Percentiles rank a stretch among this genome's conserved stretches.
These are phyloP conservation scores for Coregonus ussuriensis DNA, from an alignment of 2,797 vertebrate genomes.

Conservation along the genomic window DNA sequence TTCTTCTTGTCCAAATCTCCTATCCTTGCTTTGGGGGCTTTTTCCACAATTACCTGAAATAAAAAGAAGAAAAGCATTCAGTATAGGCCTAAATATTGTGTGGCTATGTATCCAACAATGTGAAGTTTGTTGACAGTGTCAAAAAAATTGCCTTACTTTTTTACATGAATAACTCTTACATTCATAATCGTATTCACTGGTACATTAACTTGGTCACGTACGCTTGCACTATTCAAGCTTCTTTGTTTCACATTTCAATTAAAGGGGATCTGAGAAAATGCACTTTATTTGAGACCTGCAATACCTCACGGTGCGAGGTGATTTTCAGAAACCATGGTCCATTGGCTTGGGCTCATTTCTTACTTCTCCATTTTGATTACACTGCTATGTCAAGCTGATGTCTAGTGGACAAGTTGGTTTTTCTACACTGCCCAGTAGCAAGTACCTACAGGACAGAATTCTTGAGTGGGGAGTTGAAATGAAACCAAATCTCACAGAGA, in stretches of 20 bases:
- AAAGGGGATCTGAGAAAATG: conserved; percentile 51
- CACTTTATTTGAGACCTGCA: background rate
- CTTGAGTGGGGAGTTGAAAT: background rate
- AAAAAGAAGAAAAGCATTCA: background rate
- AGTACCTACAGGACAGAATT: background rate
- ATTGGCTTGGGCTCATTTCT: background rate
- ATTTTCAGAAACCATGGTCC: background rate
- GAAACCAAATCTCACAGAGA: background rate
- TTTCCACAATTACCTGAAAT: conserved; percentile 90
- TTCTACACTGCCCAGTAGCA: too few species aligned
- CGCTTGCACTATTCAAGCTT: conserved; percentile 8
- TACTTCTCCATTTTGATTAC: background rate
- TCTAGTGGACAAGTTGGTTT: background rate
- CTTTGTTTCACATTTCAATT: background rate
- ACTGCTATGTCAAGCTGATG: background rate
- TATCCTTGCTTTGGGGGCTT: conserved; percentile 94
- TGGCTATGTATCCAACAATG: background rate
- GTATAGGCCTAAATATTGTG: background rate
- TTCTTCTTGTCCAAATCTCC: conserved; percentile 96
- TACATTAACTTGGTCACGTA: background rate
- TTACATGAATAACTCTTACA: too few species aligned
- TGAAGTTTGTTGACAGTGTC: background rate
- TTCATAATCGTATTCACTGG: background rate
- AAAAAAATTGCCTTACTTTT: too few species aligned
- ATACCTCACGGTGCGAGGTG: background rate